These are phyloP conservation scores for Stegodyphus mimosarum DNA, from an alignment of 1,140 invertebrate species.

Conservation along the genomic window DNA sequence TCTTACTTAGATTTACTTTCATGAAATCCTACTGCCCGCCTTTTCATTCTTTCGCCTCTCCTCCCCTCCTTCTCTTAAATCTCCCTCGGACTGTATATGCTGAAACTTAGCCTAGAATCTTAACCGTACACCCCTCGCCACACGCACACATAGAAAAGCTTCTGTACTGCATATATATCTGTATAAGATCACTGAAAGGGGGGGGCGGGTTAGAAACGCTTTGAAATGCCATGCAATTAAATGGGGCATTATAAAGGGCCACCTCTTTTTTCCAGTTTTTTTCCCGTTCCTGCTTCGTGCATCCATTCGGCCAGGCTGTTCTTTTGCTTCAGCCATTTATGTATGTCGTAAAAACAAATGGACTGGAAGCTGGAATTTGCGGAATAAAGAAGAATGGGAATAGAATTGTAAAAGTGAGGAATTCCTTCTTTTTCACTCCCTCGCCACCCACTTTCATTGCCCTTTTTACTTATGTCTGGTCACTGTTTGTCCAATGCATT, in stretches of 20 bases:
- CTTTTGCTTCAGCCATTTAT: conserved; percentile 57
- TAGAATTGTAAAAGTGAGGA: conserved; percentile 35
- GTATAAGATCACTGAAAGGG: conserved; percentile 10
- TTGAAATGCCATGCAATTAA: conserved; percentile 59
- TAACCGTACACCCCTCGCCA: neutral
- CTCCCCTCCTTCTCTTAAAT: neutral
- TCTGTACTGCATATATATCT: conserved; percentile 5
- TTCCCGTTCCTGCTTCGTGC: conserved; percentile 3
- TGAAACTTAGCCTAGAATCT: neutral
- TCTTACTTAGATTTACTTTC: conserved; percentile 53
- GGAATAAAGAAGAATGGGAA: conserved; percentile 41
- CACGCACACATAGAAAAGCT: neutral
- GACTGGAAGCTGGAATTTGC: conserved; percentile 51
- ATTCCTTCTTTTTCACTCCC: conserved; percentile 22
- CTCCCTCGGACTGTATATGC: conserved; percentile 19
- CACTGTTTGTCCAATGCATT: too few relatives aligned
- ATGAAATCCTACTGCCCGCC: conserved; percentile 40
- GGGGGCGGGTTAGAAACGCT: conserved; percentile 14
- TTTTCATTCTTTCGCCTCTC: conserved; percentile 1
- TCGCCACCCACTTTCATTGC: too few relatives aligned
- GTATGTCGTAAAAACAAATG: conserved; percentile 61
- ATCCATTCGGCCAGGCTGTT: conserved; percentile 18
- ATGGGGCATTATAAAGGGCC: conserved; percentile 53
- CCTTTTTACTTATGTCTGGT: too few relatives aligned
- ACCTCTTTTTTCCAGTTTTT: neutral